Evolutionary conservation across 2,797 vertebrate species (phyloP), one percentile per base, ranked within the genome.

Genomic region (Chloroceryle inda): DNA sequence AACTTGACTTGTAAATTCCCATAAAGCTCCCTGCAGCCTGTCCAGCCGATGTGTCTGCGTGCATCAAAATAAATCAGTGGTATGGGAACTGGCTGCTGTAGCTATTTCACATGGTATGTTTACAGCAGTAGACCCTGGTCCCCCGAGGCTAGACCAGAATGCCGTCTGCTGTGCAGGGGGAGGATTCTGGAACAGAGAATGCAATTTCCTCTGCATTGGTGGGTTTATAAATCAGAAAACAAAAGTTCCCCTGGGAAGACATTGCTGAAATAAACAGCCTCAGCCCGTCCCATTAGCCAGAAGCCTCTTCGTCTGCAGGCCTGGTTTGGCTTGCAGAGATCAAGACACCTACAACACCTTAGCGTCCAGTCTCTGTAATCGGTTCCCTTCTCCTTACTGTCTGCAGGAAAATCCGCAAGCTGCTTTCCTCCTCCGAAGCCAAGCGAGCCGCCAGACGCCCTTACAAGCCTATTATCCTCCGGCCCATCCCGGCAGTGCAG

Each of bases 371-470:
- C 40, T 61, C 37, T 74, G 79, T 97, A 91, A 96, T 44, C 27
- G 1, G 2, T 50, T 53, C 72, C 68, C 89, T 64, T 94, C 78
- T 67, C 67, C 79, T 62, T 44, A 10, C 52, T 80, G 29, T 20
- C 87, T 94, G 74, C 97, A 98, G 98, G 97, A 97, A 98, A 96
- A 97, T 98, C 96, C 98, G 98, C 80, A 99, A 98, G 97, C 97
- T 98, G 98, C 98, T 99, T 94, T 98, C 98, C 52, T 98, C 97
- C 62, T 98, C 97, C 8, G 98, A 98, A 97, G 98, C 98, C 96
- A 99, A 98, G 97, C 97, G 98, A 66, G 98, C 98, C 19, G 98
- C 98, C 96, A 96, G 98, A 89, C 95, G 98, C 97, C 98, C 97
- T 64, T 98, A 97, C 95, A 98, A 97, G 86, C 97, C 97, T 44